A percentile compares a stretch with the other conserved stretches of the same genome.
phyloP scores from a whole-genome alignment of 2,113 vertebrate genomes.

The Sylvilagus bachmani region DNA sequence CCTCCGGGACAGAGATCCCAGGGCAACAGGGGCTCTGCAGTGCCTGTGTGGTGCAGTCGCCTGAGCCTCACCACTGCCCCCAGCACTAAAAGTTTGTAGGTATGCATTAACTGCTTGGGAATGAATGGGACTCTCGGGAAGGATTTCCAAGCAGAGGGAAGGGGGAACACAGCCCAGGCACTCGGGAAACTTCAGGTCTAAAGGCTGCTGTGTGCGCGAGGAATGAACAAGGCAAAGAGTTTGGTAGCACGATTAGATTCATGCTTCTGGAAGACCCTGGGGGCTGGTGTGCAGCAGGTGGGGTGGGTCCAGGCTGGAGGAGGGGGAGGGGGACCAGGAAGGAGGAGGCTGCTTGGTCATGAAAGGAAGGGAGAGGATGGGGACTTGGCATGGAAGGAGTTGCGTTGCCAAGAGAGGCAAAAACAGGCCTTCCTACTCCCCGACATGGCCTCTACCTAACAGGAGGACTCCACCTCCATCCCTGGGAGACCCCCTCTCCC shows the following conservation, averaged over 20 bases:
- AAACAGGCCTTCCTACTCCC: not conserved
- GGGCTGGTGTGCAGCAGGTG: not conserved
- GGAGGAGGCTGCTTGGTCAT: not conserved
- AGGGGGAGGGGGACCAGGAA: not conserved
- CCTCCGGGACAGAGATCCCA: not conserved
- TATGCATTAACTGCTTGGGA: not conserved
- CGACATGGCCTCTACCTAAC: not conserved
- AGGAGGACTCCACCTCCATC: not conserved
- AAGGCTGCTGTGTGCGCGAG: too few relatives aligned
- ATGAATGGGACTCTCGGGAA: not conserved
- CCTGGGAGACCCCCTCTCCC: not conserved
- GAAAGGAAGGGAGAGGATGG: not conserved
- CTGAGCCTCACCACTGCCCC: too few relatives aligned
- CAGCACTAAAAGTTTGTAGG: not conserved
- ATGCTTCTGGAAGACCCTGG: conserved; percentile 28
- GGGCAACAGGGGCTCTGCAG: not conserved
- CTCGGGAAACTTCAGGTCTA: not conserved
- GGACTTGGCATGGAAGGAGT: not conserved
- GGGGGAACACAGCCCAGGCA: not conserved
- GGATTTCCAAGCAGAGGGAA: not conserved
- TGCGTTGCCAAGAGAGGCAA: not conserved
- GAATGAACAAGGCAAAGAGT: not conserved
- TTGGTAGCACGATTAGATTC: not conserved
- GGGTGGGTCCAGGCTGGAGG: too few relatives aligned
- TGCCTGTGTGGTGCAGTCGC: not conserved